phyloP scores from a whole-genome alignment of 2,113 vertebrate species.

The Clinocottus analis region DNA sequence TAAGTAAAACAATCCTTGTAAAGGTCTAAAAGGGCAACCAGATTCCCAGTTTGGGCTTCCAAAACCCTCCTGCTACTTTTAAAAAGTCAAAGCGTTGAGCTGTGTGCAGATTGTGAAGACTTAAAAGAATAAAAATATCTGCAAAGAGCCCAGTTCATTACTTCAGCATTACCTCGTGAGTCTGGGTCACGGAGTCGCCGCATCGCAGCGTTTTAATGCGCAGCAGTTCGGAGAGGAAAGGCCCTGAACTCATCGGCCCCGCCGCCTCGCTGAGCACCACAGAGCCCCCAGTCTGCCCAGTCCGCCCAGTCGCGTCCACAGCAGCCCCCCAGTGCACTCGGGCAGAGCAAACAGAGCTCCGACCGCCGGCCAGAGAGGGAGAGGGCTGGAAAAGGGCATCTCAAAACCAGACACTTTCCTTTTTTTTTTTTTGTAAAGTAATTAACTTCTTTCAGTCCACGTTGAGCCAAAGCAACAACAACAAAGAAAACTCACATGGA shows the following conservation, averaged over 20 bases:
- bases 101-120: neutral
- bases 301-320: conserved; percentile 51
- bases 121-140: neutral
- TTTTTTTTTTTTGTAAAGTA: conserved; percentile 57
- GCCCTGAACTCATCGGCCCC: conserved; percentile 59
- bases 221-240: conserved; percentile 4
- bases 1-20: too few relatives aligned
- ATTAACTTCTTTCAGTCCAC: conserved; percentile 67
- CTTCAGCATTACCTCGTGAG: conserved; percentile 12
- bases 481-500: conserved; percentile 41
- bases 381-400: conserved; percentile 48
- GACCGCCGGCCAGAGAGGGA: conserved; percentile 43
- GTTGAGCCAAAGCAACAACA: conserved; percentile 55
- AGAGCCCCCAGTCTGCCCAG: conserved; percentile 32
- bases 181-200: conserved; percentile 3
- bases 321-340: conserved; percentile 69
- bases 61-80: neutral
- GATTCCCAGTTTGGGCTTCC: too few relatives aligned
- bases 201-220: neutral
- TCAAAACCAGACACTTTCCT: conserved; percentile 44
- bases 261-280: conserved; percentile 23
- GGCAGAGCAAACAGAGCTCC: conserved; percentile 69
- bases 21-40: too few relatives aligned
- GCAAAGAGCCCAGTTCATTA: neutral
- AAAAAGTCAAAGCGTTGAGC: neutral